Base-by-base conservation (phyloP, 2,888 invertebrate genomes). In the Mantis religiosa region DNA sequence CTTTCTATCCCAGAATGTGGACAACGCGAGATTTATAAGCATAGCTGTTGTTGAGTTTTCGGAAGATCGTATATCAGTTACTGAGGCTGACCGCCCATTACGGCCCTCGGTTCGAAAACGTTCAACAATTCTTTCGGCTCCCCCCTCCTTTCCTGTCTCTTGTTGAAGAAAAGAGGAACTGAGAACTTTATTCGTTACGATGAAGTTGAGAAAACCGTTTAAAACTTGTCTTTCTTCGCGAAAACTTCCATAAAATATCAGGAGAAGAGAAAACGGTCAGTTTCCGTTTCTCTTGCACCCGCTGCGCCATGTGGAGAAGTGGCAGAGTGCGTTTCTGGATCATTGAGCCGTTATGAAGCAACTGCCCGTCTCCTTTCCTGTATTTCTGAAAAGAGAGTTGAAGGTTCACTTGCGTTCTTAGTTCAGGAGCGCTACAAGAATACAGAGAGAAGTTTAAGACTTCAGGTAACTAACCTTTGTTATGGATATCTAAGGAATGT, bases 141-240 rank as follows among this genome's bases (percentile, higher is more conserved):
- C 34, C 85, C 85, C 2, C 15, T 41, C 41, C 85, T 85, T 85
- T 41, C 81, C 81, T 86, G 28, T 81, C 86, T 28, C 47, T 81
- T 28, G 28, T 30, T 71, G 28, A 85, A 47, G 47, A 41, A 85
- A 85, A 30, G 82, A 87, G 82, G 34, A 82, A 82, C 30, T 82
- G 81, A 87, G 34, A 82, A 82, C 30, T 87, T 87, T 87, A 87
- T 87, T 82, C 87, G 81, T 88, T 34, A 47, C 85, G 86, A 89
- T 88, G 85, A 88, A 85, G 84, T 85, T 87, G 82, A 84, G 89
- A 89, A 89, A 89, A 88, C 89, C 87, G 83, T 85, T 88, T 87
- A 87, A 87, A 87, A 89, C 86, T 88, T 88, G 88, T 89, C 89
- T 47, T 87, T 81, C 87, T 87, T 87, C 71, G 41, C 85, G 47